Evolutionary conservation across 1,140 invertebrate genomes (phyloP), one percentile per base, ranked within the genome.

Genomic region (Magallana angulata): DNA sequence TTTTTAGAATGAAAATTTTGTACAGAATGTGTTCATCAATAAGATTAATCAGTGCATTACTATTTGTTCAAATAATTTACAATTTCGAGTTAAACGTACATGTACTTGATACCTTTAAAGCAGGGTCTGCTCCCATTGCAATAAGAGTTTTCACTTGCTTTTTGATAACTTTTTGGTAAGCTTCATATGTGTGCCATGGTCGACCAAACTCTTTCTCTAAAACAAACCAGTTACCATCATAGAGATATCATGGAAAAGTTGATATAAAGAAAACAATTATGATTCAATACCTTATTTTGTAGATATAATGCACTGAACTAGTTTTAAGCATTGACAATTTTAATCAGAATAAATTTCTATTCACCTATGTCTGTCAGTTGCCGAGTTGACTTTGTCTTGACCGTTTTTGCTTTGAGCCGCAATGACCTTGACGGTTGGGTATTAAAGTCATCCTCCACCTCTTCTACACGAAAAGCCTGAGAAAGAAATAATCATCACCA

Each of bases 61-160:
- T 48, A 48, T 48, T 48, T 48, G 36, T 4, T 48, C 36, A 48
- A 48, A 48, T 48, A 48, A 4, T 48, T 48, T 4, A 2, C 2
- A 4, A 4, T 48, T 48, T 5, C 5, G 36, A 48, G 36, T 48
- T 48, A 4, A 48, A 48, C 36, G 36, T 48, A 24, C 3, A 7
- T 6, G 36, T 24, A 11, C 9, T 84, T 30, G 12, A 16, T 81
- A 89, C 88, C 85, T 87, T 87, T 14, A 89, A 81, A 57, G 48
- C 24, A 9, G 87, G 71, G 57, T 88, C 36, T 59, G 91, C 89
- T 56, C 89, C 90, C 12, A 89, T 60, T 14, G 30, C 62, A 6
- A 92, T 90, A 14, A 92, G 80, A n/a, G 90, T 88, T 68, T 92
- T 89, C 11, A 91, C 91, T 82, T 92, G 91, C 62, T 89, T 89